Conservation (phyloP, 2,113 vertebrate genomes). For the Ranitomeya variabilis region DNA sequence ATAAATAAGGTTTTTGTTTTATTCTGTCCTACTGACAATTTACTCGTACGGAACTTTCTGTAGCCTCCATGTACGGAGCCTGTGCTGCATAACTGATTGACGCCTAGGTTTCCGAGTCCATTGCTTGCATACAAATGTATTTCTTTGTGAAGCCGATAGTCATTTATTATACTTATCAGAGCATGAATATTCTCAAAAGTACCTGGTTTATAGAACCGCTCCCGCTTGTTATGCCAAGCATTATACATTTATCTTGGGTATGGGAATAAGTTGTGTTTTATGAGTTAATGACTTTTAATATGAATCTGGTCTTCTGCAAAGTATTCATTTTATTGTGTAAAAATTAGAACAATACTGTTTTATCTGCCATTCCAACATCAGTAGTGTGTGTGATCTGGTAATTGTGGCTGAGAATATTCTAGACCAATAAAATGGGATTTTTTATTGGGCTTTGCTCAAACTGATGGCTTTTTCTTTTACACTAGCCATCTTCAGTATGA, state of each 20-base stretch:
- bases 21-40: conserved; percentile 7
- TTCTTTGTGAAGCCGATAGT: conserved; percentile 33
- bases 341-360: background rate
- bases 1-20: conserved; percentile 12
- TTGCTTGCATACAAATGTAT: conserved; percentile 38
- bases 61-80: conserved; percentile 12
- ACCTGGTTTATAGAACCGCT: conserved; percentile 28
- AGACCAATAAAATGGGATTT: background rate
- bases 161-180: conserved; percentile 26
- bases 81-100: conserved; percentile 20
- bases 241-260: background rate
- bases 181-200: conserved; percentile 42
- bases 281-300: conserved; percentile 9
- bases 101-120: background rate
- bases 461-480: background rate
- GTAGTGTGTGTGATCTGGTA: background rate
- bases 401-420: background rate
- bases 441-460: background rate
- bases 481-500: background rate
- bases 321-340: background rate
- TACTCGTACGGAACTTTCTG: background rate
- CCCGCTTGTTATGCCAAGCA: conserved; percentile 53
- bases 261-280: background rate
- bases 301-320: background rate
- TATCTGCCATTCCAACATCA: background rate